Base-by-base conservation (phyloP, 2,113 vertebrate genomes). In the Mandrillus leucophaeus region DNA sequence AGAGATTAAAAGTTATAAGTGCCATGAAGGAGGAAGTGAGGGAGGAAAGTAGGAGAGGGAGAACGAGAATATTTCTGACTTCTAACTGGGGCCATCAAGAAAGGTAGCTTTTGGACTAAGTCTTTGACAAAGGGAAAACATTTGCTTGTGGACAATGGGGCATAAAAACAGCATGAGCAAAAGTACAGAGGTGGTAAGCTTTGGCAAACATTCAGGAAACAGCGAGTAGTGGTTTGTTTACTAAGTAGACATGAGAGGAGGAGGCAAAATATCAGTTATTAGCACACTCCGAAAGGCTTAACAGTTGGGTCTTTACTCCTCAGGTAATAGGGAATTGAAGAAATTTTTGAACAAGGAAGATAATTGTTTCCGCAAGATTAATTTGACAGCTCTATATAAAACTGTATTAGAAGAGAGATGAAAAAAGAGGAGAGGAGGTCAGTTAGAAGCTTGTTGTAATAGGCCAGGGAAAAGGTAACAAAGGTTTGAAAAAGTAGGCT, bases 281-380 rank as follows among this genome's bases (percentile, higher is more conserved):
- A 95, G 64, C 45, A 84, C 38, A 82, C 25, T 89, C 88, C 70
- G 22, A 76, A 95, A 82, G 17, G 27, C 64, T 92, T 88, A 45
- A 22, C 18, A 90, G 45, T 84, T 90, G 76, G 3, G n/a, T 90
- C n/a, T 90, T 93, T 96, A 68, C 35, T 78, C 59, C 48, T 79
- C 10, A 27, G 45, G 55, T 95, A 91, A 89, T 66, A 85, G 43
- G 30, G 12, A 93, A 50, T 70, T 81, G 66, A 96, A 92, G 16
- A 76, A 27, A 88, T 32, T 85, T 95, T 50, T 95, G 55, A 96
- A 86, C 55, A 93, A 93, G 68, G 20, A 91, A 86, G 57, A 23
- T 91, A 48, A 76, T 79, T 93, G 78, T 95, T 90, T 95, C 82
- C 40, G 72, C 96, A 93, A 95, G 64, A 78, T 91, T 95, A 95